Base-by-base conservation (phyloP, 2,797 vertebrate species). In the Etheostoma perlongum region DNA sequence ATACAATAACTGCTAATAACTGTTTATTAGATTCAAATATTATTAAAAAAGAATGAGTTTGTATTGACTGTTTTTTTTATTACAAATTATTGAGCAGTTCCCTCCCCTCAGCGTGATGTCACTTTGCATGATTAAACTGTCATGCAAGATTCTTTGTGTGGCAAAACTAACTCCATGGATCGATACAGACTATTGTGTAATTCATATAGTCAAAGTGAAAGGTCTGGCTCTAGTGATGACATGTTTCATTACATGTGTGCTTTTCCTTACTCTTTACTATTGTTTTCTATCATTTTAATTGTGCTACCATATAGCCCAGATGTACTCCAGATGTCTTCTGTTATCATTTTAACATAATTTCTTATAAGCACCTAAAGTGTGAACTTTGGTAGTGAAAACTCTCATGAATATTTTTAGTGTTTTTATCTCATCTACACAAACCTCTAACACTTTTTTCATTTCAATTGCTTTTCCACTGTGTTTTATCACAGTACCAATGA, bases 381-480 rank as follows among this genome's bases (percentile, higher is more conserved):
- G 82, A 91, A 85, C 79, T 65, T 76, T 46, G 27, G 4, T 48
- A 25, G 57, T 74, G 68, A 78, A 68, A 75, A 76, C 46, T 61
- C 46, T 59, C 59, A 69, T 66, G 53, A 67, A 54, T 61, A 66
- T 71, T 67, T 69, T 21, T 6, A 11, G 58, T 81, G 48, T 76
- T 74, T 63, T 66, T 46, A 58, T 67, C 67, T 75, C 59, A 72
- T 77, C 52, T 55, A 49, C 62, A 54, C 52, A 76, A 62, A 64
- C 40, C n/a, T 33, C 30, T 44, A 42, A 62, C 63, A 58, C 62
- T 66, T 60, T 74, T 16, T 75, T 44, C 18, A 52, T 16, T 75
- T 44, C 18, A 52, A 5, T 36, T 11, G 2, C 48, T 67, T 53
- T 44, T 55, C 67, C 11, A 46, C 15, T 63, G 30, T 44, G 14